Evolutionary conservation across 2,797 vertebrate species (phyloP).

Genomic region (Delichon dasypus): DNA sequence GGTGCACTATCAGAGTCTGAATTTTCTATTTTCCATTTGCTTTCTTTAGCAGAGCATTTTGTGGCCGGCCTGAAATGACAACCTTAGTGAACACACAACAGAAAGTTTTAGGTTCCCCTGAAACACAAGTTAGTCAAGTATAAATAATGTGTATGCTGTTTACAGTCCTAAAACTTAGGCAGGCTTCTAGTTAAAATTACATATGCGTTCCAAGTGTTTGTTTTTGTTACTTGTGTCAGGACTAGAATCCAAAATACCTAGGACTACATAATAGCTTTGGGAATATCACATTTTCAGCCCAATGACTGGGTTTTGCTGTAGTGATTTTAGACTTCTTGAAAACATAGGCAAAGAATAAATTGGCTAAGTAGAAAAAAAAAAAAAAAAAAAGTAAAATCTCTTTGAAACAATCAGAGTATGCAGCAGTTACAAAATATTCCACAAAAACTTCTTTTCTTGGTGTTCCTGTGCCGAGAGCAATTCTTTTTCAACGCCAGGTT

Average conservation of each 20-base stretch:
- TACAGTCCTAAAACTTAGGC: not conserved
- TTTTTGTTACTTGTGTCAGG: slow-evolving; percentile 47
- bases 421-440: not conserved
- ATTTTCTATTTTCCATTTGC: slow-evolving; percentile 1
- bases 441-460: not conserved
- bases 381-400: not conserved
- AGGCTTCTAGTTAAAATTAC: slow-evolving; percentile 20
- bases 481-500: not conserved
- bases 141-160: slow-evolving; percentile 23
- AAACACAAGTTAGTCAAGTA: not conserved
- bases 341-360: not conserved
- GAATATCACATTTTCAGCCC: slow-evolving; percentile 52
- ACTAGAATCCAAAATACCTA: slow-evolving; percentile 40
- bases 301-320: not conserved
- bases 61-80: not conserved
- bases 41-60: not conserved
- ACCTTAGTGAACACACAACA: not conserved
- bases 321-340: slow-evolving; percentile 30
- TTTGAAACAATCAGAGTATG: not conserved
- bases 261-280: slow-evolving; percentile 28
- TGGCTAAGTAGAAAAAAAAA: not conserved
- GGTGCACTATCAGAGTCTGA: not conserved
- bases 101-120: not conserved
- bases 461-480: not conserved
- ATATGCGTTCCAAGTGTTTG: slow-evolving; percentile 2